Evolutionary conservation across 2,888 invertebrate species (phyloP), one percentile per base, ranked within the genome.

Genomic region (Seira musarum): DNA sequence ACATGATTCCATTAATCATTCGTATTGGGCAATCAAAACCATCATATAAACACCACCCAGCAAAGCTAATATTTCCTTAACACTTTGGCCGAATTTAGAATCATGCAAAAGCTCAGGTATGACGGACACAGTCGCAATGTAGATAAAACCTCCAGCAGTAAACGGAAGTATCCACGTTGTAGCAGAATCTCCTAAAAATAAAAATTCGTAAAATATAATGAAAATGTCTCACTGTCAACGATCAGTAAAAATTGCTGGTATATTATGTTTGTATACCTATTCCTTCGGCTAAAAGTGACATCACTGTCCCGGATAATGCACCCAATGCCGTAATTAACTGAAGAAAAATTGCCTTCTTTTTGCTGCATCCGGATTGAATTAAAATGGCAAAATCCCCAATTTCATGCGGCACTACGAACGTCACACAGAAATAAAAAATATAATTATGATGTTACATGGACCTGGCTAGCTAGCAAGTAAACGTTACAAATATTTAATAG

Each of bases 381-480:
- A 99, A 92, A 89, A 99, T 99, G 15, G 99, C 99, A 91, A 98
- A 99, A 89, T 99, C 99, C 53, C 99, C 99, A 88, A 99, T 98
- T 90, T 99, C 99, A 91, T 99, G 99, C 46, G 99, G 99, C 83
- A 99, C 87, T 78, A 46, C 2, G 72, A 57, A 40, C 21, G 19
- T 35, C 21, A 24, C 46, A 10, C 8, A 13, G 8, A 46, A 6
- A 46, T 13, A 46, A 46, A 6, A 46, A 46, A 46, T 46, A n/a
- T n/a, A n/a, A n/a, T n/a, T n/a, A n/a, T n/a, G n/a, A n/a, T n/a
- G n/a, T n/a, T n/a, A n/a, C n/a, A n/a, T n/a, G n/a, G n/a, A n/a
- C n/a, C n/a, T n/a, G n/a, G n/a, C n/a, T n/a, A n/a, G n/a, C n/a
- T n/a, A n/a, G n/a, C n/a, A n/a, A n/a, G n/a, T n/a, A n/a, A n/a